Conservation (phyloP, 1,140 invertebrate species). For the Geopemphigus sp. region DNA sequence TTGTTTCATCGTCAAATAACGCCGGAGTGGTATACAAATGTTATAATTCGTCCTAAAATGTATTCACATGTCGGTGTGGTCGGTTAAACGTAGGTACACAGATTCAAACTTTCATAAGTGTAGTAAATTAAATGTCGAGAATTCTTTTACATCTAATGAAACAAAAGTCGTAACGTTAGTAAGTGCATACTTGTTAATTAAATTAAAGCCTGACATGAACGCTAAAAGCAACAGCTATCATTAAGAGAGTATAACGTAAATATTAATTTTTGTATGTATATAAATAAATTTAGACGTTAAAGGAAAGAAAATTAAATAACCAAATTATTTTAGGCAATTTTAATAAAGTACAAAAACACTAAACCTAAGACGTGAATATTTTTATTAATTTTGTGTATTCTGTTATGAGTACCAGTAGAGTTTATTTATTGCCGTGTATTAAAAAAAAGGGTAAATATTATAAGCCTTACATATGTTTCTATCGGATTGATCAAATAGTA, state of each 20-base stretch:
- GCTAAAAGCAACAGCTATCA: not conserved
- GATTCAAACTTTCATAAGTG: conserved; percentile 7
- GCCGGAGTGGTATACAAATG: not conserved
- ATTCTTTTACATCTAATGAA: conserved; percentile 9
- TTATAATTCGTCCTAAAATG: conserved; percentile 4
- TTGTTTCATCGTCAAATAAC: conserved; percentile 18
- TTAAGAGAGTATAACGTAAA: not conserved
- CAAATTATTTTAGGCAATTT: too few species aligned
- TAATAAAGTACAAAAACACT: too few species aligned
- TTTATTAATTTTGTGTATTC: too few species aligned
- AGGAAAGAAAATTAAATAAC: not conserved
- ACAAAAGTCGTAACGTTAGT: not conserved
- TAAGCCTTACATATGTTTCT: too few species aligned
- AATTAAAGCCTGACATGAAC: not conserved
- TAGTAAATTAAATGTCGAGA: conserved; percentile 4
- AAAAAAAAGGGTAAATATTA: too few species aligned
- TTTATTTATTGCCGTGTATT: too few species aligned
- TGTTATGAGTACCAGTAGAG: too few species aligned
- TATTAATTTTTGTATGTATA: not conserved
- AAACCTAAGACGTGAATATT: too few species aligned
- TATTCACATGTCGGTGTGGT: too few species aligned
- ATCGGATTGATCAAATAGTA: too few species aligned
- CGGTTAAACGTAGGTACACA: not conserved
- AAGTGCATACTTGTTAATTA: conserved; percentile 13
- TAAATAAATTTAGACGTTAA: not conserved